Conservation (phyloP, 1,140 invertebrate genomes). For the Sesamia nonagrioides region DNA sequence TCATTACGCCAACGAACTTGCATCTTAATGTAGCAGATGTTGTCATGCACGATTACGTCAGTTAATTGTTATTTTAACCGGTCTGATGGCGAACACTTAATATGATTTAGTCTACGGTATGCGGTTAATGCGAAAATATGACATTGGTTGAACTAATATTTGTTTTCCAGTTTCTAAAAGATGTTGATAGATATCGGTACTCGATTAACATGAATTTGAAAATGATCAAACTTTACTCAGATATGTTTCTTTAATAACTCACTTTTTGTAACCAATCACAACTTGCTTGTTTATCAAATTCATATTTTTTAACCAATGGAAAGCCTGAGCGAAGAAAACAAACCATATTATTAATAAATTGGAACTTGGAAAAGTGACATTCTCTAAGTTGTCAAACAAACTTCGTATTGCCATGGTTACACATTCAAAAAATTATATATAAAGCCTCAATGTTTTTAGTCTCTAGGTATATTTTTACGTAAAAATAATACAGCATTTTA, state of each 20-base stretch:
- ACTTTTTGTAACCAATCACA: slow-evolving; percentile 8
- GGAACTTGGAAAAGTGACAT: slow-evolving; percentile 23
- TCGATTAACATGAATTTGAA: slow-evolving; percentile 38
- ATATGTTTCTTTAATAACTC: background rate
- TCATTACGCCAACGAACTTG: slow-evolving; percentile 59
- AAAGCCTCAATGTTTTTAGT: too few relatives aligned
- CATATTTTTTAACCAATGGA: background rate
- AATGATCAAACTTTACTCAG: slow-evolving; percentile 7
- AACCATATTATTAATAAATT: too few relatives aligned
- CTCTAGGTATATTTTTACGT: too few relatives aligned
- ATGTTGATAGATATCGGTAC: slow-evolving; percentile 28
- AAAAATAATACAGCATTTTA: too few relatives aligned
- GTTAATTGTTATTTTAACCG: slow-evolving; percentile 58
- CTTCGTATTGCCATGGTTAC: slow-evolving; percentile 58
- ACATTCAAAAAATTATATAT: background rate
- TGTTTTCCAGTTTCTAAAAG: slow-evolving; percentile 4
- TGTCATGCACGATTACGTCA: slow-evolving; percentile 77
- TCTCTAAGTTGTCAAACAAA: slow-evolving; percentile 51
- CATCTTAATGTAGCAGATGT: slow-evolving; percentile 58
- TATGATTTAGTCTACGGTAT: slow-evolving; percentile 1
- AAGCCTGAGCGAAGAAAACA: background rate
- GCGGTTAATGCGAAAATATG: slow-evolving; percentile 4
- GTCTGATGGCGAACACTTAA: background rate
- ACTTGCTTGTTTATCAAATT: background rate
- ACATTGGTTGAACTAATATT: background rate